phyloP scores from a whole-genome alignment of 2,888 invertebrate species.

The Chromoteleia sp. region DNA sequence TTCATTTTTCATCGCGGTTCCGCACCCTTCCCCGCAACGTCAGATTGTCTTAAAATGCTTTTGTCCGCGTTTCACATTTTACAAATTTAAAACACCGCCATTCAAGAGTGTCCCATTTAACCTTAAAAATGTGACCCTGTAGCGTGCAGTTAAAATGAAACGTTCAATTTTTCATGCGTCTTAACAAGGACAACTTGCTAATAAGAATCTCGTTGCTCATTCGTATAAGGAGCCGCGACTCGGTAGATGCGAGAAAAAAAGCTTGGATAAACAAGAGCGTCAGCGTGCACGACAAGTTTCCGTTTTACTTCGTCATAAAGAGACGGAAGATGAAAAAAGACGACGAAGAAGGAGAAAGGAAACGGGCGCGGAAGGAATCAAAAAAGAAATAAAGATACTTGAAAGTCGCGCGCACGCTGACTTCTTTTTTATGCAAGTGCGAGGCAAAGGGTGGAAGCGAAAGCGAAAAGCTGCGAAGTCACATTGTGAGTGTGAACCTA shows the following conservation, averaged over 20 bases:
- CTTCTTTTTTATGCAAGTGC: slow-evolving; percentile 29
- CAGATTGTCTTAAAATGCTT: slow-evolving; percentile 40
- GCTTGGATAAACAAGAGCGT: slow-evolving; percentile 55
- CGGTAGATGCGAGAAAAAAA: slow-evolving; percentile 41
- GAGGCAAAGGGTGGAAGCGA: slow-evolving; percentile 7
- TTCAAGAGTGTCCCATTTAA: slow-evolving; percentile 39
- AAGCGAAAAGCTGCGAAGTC: slow-evolving; percentile 36
- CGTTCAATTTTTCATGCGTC: slow-evolving; percentile 48
- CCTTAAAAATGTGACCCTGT: slow-evolving; percentile 28
- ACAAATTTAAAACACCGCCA: slow-evolving; percentile 42
- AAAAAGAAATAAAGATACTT: slow-evolving; percentile 14
- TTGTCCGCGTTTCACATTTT: slow-evolving; percentile 45
- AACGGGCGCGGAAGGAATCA: background rate
- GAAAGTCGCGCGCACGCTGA: slow-evolving; percentile 19
- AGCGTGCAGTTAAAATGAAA: slow-evolving; percentile 21
- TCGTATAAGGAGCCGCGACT: slow-evolving; percentile 28
- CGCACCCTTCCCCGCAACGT: background rate
- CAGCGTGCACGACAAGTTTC: slow-evolving; percentile 35
- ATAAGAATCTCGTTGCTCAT: slow-evolving; percentile 67
- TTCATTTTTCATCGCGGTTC: slow-evolving; percentile 28
- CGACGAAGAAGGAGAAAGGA: background rate
- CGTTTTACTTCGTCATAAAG: slow-evolving; percentile 44
- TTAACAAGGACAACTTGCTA: slow-evolving; percentile 60
- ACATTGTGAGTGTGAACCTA: slow-evolving; percentile 31
- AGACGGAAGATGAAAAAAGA: slow-evolving; percentile 26